A percentile compares a stretch with the other conserved stretches of the same genome.
Conservation (phyloP, 2,113 vertebrate species). For the Pseudorasbora parva region DNA sequence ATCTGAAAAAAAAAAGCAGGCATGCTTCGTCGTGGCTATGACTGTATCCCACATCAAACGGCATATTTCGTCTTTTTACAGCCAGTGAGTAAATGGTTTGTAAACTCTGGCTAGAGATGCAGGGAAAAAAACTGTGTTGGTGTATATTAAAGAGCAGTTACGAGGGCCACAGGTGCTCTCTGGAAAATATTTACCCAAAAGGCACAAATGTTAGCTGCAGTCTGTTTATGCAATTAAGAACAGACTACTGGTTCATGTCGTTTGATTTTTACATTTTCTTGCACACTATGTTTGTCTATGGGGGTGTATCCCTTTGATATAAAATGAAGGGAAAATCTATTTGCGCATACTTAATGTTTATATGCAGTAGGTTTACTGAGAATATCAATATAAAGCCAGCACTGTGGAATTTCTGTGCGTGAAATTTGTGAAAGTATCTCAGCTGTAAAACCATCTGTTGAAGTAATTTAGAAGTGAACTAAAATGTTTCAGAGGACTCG, state of each 20-base stretch:
- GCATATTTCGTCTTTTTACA: slow-evolving; percentile 21
- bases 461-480: slow-evolving; percentile 14
- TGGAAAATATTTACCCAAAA: slow-evolving; percentile 35
- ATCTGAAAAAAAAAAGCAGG: background rate
- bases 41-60: slow-evolving; percentile 37
- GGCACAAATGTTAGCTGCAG: background rate
- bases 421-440: background rate
- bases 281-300: background rate
- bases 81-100: slow-evolving; percentile 39
- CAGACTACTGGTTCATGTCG: background rate
- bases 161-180: slow-evolving; percentile 31
- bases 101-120: slow-evolving; percentile 31
- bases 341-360: background rate
- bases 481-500: background rate
- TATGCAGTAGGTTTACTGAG: background rate
- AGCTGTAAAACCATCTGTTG: slow-evolving; percentile 15
- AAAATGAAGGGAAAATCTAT: background rate
- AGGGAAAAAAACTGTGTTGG: background rate
- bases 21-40: slow-evolving; percentile 22
- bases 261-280: background rate
- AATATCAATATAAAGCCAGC: background rate
- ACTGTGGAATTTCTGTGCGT: background rate
- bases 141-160: background rate
- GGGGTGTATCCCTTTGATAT: background rate
- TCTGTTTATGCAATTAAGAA: slow-evolving; percentile 7